phyloP scores from a whole-genome alignment of 2,888 invertebrate species.

The Drosophila borealis region DNA sequence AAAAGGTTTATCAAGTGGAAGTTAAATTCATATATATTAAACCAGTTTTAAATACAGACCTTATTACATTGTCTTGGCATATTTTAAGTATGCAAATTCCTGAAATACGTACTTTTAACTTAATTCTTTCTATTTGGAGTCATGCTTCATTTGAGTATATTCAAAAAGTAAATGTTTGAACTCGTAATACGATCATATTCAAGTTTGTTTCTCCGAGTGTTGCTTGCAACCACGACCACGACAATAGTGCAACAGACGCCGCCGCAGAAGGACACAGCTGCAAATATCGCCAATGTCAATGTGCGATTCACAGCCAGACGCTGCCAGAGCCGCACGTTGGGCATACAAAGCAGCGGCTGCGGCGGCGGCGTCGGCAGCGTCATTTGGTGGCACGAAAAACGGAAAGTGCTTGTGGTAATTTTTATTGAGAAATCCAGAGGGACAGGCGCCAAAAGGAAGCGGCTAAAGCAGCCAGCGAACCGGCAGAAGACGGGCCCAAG shows the following conservation, averaged over 20 bases:
- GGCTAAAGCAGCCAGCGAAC: slow-evolving; percentile 34
- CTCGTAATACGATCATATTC: too few relatives aligned
- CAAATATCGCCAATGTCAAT: slow-evolving; percentile 65
- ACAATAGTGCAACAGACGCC: slow-evolving; percentile 38
- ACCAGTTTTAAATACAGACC: too few relatives aligned
- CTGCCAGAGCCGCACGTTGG: slow-evolving; percentile 44
- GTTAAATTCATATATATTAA: too few relatives aligned
- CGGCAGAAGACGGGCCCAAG: slow-evolving; percentile 32
- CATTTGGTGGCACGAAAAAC: slow-evolving; percentile 58
- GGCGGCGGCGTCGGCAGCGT: too few relatives aligned
- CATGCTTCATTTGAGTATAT: not conserved
- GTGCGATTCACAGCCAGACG: slow-evolving; percentile 32
- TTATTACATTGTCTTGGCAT: too few relatives aligned
- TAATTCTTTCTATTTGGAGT: not conserved
- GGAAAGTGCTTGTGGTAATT: slow-evolving; percentile 72
- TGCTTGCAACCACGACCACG: slow-evolving; percentile 13
- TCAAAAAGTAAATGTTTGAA: not conserved
- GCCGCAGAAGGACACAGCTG: slow-evolving; percentile 54
- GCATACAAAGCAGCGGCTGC: slow-evolving; percentile 75
- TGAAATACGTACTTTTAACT: too few relatives aligned
- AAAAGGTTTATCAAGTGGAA: too few relatives aligned
- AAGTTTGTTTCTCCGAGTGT: not conserved
- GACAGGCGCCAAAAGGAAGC: slow-evolving; percentile 32
- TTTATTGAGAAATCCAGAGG: slow-evolving; percentile 72
- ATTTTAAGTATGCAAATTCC: too few relatives aligned